Conservation (phyloP, 1,140 invertebrate species). For the Dendrolimus kikuchii region DNA sequence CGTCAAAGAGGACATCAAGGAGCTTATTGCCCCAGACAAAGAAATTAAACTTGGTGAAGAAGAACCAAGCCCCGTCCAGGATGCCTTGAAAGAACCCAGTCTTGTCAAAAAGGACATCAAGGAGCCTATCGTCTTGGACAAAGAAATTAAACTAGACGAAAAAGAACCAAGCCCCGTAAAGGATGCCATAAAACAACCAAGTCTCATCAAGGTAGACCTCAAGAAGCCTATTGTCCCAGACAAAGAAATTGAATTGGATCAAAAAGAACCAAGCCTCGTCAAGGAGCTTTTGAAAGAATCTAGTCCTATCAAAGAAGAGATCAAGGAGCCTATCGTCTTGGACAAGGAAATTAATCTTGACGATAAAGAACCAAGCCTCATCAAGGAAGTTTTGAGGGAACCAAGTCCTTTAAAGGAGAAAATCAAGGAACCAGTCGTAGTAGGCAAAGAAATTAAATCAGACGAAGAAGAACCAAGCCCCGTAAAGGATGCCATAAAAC, state of each 20-base stretch:
- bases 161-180: background rate
- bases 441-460: background rate
- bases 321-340: background rate
- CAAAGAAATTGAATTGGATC: too few relatives aligned
- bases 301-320: background rate
- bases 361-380: background rate
- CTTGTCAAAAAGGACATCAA: conserved; percentile 1
- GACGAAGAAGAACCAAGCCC: conserved; percentile 1
- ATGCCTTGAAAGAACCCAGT: background rate
- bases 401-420: background rate
- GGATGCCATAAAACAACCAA: background rate
- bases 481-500: background rate
- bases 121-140: background rate
- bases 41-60: background rate
- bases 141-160: background rate
- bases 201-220: background rate
- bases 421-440: background rate
- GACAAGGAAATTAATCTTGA: too few relatives aligned
- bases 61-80: background rate
- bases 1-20: background rate
- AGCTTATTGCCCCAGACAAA: too few relatives aligned
- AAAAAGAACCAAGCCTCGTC: background rate
- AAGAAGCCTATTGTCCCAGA: too few relatives aligned
- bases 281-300: too few relatives aligned
- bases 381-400: background rate